These are phyloP conservation scores for Semotilus atromaculatus DNA, from an alignment of 2,797 vertebrate species.

Conservation along the genomic window DNA sequence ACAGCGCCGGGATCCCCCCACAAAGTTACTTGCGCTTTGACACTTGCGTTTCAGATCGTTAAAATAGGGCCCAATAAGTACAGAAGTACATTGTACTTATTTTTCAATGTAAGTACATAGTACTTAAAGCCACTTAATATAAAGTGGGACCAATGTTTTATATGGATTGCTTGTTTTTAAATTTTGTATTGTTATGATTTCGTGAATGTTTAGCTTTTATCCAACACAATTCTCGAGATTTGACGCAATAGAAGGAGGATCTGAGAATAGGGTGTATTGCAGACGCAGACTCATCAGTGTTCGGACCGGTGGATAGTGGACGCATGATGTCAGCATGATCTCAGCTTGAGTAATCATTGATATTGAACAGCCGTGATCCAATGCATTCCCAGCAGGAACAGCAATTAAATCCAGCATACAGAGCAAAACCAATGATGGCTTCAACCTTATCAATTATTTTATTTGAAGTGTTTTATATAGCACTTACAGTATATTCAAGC, in stretches of 20 bases:
- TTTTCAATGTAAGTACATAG: too few species aligned
- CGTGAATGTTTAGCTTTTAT: neutral
- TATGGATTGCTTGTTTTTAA: neutral
- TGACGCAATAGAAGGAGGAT: neutral
- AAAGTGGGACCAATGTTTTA: too few species aligned
- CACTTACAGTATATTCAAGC: too few species aligned
- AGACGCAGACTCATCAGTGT: constrained; percentile 2
- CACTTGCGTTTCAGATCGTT: too few species aligned
- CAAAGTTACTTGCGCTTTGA: too few species aligned
- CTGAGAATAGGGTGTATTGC: neutral
- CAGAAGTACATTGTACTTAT: too few species aligned
- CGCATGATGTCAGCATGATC: constrained; percentile 72
- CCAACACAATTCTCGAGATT: neutral
- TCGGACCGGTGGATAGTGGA: constrained; percentile 65
- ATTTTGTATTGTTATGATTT: neutral
- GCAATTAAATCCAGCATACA: constrained; percentile 5
- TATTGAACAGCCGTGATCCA: constrained; percentile 67
- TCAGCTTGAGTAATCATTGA: constrained; percentile 69
- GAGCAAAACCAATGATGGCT: neutral
- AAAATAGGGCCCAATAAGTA: too few species aligned
- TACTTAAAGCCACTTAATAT: too few species aligned
- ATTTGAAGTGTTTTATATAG: neutral
- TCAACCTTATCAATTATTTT: neutral
- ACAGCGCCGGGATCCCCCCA: too few species aligned
- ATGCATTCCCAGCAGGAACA: constrained; percentile 18